A percentile compares a stretch with the other conserved stretches of the same genome.
phyloP scores from a whole-genome alignment of 2,797 vertebrate genomes.

The Avahi laniger region DNA sequence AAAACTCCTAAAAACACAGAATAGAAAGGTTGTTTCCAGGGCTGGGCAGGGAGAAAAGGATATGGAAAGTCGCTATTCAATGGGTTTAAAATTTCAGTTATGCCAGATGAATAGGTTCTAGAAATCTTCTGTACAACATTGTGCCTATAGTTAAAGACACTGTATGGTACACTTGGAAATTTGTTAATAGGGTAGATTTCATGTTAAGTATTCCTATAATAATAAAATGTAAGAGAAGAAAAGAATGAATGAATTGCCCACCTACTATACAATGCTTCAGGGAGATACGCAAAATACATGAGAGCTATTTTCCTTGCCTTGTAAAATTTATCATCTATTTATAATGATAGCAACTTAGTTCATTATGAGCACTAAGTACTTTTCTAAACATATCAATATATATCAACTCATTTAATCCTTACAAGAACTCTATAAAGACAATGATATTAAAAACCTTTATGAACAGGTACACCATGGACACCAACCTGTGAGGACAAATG shows the following conservation, averaged over 20 bases:
- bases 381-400: not conserved
- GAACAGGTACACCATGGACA: not conserved
- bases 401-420: not conserved
- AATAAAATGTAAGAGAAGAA: not conserved
- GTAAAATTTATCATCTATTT: not conserved
- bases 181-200: not conserved
- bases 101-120: not conserved
- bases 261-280: not conserved
- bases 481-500: not conserved
- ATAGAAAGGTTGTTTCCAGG: not conserved
- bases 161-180: not conserved
- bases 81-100: not conserved
- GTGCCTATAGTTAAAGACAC: not conserved
- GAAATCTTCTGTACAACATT: not conserved
- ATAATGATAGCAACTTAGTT: not conserved
- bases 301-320: not conserved
- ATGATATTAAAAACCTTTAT: not conserved
- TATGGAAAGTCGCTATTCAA: not conserved
- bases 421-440: not conserved
- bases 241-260: not conserved
- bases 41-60: rapidly evolving
- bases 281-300: not conserved
- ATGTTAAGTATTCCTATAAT: not conserved
- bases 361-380: not conserved
- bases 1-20: not conserved